Base-by-base conservation (phyloP, 2,888 invertebrate species). In the Protophormia terraenovae region DNA sequence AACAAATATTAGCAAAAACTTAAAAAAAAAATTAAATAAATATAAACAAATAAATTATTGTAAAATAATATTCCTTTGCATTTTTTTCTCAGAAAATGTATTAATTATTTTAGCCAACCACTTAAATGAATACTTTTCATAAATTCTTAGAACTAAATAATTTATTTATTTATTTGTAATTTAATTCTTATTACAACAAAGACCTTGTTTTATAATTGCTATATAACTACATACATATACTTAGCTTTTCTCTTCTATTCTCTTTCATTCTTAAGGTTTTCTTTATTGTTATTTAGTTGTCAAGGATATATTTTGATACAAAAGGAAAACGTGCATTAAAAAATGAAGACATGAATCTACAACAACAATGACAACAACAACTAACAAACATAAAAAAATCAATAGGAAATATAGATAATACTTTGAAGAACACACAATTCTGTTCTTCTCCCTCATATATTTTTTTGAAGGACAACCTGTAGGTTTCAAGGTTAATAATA, bases 291-390 rank as follows among this genome's bases (percentile, higher is more conserved):
- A 14, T 62, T 64, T 55, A 29, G 66, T 80, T 72, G 66, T 66
- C 80, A 80, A 73, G 80, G 80, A 62, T n/a, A n/a, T n/a, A n/a
- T 80, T 80, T 73, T 22, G 5, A 50, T 73, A 16, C 72, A 66
- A n/a, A n/a, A 80, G 80, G 72, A 80, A 72, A 80, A 55, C 66
- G 72, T 80, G 72, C 53, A 80, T 27, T 58, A 64, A 64, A 66
- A 47, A 73, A 47, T 58, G 53, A 66, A 73, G 58, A 73, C 72
- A 73, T 73, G 58, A 66, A 55, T 62, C 38, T 50, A 71, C 38
- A 38, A 24, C 16, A 35, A 47, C 5, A 75, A 47, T 12, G 35
- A 47, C 16, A 32, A 27, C 22, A 41, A 45, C 58, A 72, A 45
- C 45, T 29, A 53, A n/a, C n/a, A n/a, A 41, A 27, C 5, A 53